Evolutionary conservation across 2,888 invertebrate species (phyloP).

Genomic region (Pheosia gnoma): DNA sequence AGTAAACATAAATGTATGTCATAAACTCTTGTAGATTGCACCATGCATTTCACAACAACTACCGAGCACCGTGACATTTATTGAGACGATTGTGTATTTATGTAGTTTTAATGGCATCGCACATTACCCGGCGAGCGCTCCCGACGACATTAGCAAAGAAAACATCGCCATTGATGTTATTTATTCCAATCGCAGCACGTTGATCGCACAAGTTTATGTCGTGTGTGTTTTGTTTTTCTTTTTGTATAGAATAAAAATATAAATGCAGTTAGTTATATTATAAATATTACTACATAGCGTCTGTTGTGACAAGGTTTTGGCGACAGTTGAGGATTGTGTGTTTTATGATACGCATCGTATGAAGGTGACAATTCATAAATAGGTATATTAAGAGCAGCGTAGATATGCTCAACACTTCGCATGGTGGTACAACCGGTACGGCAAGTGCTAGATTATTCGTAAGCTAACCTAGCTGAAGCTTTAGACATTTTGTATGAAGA

Average conservation of each 20-base stretch:
- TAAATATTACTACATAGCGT: neutral
- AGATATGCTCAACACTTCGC: too few relatives aligned
- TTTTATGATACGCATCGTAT: too few relatives aligned
- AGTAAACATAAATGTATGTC: conserved; percentile 38
- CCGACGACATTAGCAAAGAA: conserved; percentile 55
- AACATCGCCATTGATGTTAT: conserved; percentile 72
- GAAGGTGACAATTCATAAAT: too few relatives aligned
- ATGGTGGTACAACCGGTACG: too few relatives aligned
- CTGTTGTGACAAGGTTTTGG: neutral
- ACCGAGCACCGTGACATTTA: conserved; percentile 54
- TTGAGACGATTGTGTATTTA: conserved; percentile 78
- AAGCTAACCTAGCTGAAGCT: too few relatives aligned
- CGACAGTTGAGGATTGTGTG: too few relatives aligned
- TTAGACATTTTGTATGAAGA: too few relatives aligned
- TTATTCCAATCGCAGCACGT: conserved; percentile 50
- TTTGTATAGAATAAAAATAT: neutral
- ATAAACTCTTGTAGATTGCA: conserved; percentile 44
- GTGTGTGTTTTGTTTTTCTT: conserved; percentile 12
- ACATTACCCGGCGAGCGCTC: conserved; percentile 65
- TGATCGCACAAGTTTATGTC: conserved; percentile 37
- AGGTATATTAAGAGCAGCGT: too few relatives aligned
- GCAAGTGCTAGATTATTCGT: too few relatives aligned
- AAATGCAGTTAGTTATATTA: neutral
- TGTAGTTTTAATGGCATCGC: conserved; percentile 77
- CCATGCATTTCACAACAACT: conserved; percentile 46